These are phyloP conservation scores for Macrobrachium rosenbergii DNA, from an alignment of 1,140 invertebrate genomes.

Conservation along the genomic window DNA sequence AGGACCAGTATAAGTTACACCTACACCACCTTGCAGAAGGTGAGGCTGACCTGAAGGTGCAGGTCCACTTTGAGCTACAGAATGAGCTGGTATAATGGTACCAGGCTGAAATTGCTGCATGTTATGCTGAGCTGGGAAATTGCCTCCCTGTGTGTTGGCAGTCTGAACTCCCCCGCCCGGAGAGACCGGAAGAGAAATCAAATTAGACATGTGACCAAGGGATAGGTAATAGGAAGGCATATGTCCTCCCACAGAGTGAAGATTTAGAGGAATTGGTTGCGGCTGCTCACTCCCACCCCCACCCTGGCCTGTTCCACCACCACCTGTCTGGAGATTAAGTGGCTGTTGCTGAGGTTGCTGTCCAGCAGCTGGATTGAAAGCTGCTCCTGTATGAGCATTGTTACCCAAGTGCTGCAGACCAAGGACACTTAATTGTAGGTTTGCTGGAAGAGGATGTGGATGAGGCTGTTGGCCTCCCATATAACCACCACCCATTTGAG, in stretches of 20 bases:
- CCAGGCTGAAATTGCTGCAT: slow-evolving; percentile 53
- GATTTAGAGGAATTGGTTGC: slow-evolving; percentile 41
- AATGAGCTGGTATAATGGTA: slow-evolving; percentile 38
- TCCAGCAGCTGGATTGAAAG: slow-evolving; percentile 38
- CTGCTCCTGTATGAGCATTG: slow-evolving; percentile 37
- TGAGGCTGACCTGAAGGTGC: slow-evolving; percentile 39
- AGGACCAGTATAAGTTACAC: slow-evolving; percentile 46
- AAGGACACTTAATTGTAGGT: slow-evolving; percentile 49
- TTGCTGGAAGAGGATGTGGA: slow-evolving; percentile 16
- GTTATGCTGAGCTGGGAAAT: slow-evolving; percentile 49
- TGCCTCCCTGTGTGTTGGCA: slow-evolving; percentile 21
- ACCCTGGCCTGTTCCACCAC: slow-evolving; percentile 9
- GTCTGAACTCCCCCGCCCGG: slow-evolving; percentile 43
- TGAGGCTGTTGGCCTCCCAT: slow-evolving; percentile 44
- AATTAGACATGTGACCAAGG: slow-evolving; percentile 54
- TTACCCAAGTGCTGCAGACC: slow-evolving; percentile 50
- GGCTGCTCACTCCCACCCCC: slow-evolving; percentile 20
- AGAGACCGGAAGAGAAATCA: slow-evolving; percentile 50
- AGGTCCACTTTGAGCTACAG: slow-evolving; percentile 4
- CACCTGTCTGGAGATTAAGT: slow-evolving; percentile 33
- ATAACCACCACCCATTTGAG: slow-evolving; percentile 47
- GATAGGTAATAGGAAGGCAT: slow-evolving; percentile 57
- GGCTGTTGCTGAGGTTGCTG: slow-evolving; percentile 45
- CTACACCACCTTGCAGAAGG: slow-evolving; percentile 50
- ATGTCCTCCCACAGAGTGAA: slow-evolving; percentile 50